Percentiles rank a stretch among this genome's conserved stretches.
Evolutionary conservation across 2,113 vertebrate genomes (phyloP).

Genomic region (Ceratotherium simum): DNA sequence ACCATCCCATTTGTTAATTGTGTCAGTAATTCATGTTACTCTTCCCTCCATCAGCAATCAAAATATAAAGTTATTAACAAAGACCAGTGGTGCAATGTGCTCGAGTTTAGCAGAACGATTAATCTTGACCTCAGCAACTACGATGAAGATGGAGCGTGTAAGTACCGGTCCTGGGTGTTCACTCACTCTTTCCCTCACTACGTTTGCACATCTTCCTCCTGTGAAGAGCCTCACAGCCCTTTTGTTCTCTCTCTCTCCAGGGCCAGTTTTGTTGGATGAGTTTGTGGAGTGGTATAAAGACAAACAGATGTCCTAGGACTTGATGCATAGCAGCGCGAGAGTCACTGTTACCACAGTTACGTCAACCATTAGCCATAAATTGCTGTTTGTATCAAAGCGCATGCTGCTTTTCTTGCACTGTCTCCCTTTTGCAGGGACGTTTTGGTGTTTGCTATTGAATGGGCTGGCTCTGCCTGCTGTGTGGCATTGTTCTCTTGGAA

Average conservation of each 20-base stretch:
- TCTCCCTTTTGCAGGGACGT: constrained; percentile 86
- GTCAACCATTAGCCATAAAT: constrained; percentile 90
- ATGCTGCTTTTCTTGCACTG: constrained; percentile 91
- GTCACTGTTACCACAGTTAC: constrained; percentile 89
- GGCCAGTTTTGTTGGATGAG: constrained; percentile 99
- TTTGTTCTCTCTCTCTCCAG: constrained; percentile 83
- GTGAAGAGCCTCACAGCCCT: neutral
- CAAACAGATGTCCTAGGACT: constrained; percentile 96
- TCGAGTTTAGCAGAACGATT: constrained; percentile 99
- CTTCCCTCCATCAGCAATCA: constrained; percentile 93
- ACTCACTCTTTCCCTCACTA: neutral
- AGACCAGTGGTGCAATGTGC: constrained; percentile 99
- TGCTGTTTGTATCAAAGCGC: constrained; percentile 90
- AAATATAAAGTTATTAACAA: constrained; percentile 99
- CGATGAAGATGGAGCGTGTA: constrained; percentile 98
- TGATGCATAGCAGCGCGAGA: constrained; percentile 88
- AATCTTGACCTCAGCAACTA: constrained; percentile 99
- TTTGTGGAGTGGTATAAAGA: constrained; percentile 99
- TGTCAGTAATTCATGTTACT: constrained; percentile 73
- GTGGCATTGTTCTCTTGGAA: constrained; percentile 90
- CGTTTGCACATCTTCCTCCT: neutral
- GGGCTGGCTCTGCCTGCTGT: constrained; percentile 89
- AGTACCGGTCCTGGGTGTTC: constrained; percentile 82
- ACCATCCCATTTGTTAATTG: neutral
- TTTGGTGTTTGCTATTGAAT: constrained; percentile 90